Evolutionary conservation across 2,113 vertebrate genomes (phyloP), one percentile per base, ranked within the genome.

Genomic region (Noturus placidus): DNA sequence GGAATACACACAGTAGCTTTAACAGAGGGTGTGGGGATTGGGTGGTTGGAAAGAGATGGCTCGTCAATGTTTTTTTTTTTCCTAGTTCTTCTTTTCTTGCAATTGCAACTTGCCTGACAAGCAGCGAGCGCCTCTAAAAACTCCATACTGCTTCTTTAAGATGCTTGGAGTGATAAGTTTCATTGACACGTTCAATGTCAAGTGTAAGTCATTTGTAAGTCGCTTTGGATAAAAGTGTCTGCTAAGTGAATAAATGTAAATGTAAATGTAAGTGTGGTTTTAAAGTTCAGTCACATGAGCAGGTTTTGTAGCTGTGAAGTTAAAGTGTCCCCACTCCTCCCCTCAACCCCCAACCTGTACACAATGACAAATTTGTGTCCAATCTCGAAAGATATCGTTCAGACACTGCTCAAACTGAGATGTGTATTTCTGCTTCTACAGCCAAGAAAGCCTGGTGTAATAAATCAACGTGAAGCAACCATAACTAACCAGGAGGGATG

Each of bases 391-490:
- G 7, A 74, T 8, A 35, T 22, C 22, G 38, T 74, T 70, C 17
- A n/a, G 25, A 27, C 11, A 50, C 38, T 27, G 11, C 50, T 54
- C 15, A 77, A n/a, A n/a, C 74, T 50, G 74, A 17, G 11, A 54
- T 52, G 42, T 50, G 25, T 27, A n/a, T 54, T 78, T 20, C 6
- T 78, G 13, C 76, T 80, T 13, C 52, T 80, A 20, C 50, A 33
- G 50, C 50, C 46, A 78, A 79, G 50, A 79, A 56, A 56, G 17
- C 15, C 52, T 80, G 52, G 78, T 80, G 78, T 22, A 80, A 82
- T 82, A 35, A 82, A 30, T 77, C 84, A 77, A 8, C 14, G 42
- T 76, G 54, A 38, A 42, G 69, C 42, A 57, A 78, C 27, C 11
- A 13, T 52, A 30, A 63, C 72, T 61, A 46, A 54, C 74, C 59